These are phyloP conservation scores for Caerostris darwini DNA, from an alignment of 1,140 invertebrate genomes.

Conservation along the genomic window DNA sequence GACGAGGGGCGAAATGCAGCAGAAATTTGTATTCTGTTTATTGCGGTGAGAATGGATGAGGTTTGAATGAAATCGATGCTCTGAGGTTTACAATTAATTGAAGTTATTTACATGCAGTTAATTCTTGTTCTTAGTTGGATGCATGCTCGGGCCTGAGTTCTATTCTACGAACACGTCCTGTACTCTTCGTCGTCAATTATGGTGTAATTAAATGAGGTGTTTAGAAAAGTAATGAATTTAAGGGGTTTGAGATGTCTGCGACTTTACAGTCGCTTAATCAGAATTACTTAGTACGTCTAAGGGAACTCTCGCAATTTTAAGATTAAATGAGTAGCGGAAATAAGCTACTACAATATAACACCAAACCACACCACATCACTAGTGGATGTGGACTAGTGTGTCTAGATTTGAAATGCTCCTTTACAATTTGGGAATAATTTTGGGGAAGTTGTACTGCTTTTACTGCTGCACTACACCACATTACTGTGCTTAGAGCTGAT, in stretches of 20 bases:
- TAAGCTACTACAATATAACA: too few species aligned
- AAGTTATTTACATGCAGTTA: constrained; percentile 20
- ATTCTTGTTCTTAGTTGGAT: constrained; percentile 22
- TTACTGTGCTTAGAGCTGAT: too few species aligned
- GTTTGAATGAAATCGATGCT: neutral
- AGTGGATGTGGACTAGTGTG: too few species aligned
- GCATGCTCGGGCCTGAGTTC: neutral
- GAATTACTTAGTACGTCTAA: too few species aligned
- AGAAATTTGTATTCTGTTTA: constrained; percentile 27
- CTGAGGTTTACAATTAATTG: constrained; percentile 14
- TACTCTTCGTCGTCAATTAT: neutral
- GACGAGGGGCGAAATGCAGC: neutral
- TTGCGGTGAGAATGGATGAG: neutral
- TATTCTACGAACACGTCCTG: neutral
- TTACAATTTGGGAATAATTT: too few species aligned
- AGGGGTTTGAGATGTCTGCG: neutral
- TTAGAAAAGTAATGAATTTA: constrained; percentile 29
- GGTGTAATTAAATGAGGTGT: neutral
- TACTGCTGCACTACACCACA: too few species aligned
- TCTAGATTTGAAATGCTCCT: too few species aligned
- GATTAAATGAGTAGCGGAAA: too few species aligned
- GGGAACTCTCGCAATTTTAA: too few species aligned
- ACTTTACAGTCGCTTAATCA: neutral
- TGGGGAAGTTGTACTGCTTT: too few species aligned
- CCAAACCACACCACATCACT: too few species aligned